Percentiles rank a stretch among this genome's conserved stretches.
phyloP scores from a whole-genome alignment of 92 coral and sea anemone genomes.

The Paramuricea clavata region DNA sequence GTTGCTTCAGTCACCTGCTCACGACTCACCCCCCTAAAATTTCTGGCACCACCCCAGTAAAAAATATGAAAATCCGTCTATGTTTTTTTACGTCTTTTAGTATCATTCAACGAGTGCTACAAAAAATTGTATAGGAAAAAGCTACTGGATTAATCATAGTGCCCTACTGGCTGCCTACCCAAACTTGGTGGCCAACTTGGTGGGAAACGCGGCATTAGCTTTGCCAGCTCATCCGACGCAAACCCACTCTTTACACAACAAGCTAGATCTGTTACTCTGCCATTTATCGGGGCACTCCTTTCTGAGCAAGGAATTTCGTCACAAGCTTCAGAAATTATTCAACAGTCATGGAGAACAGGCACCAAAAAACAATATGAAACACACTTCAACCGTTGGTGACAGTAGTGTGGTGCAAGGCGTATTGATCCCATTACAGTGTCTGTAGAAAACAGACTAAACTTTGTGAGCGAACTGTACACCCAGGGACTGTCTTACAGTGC shows the following conservation, averaged over 20 bases:
- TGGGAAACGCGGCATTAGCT: conserved; percentile 4
- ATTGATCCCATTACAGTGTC: conserved; percentile 65
- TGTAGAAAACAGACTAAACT: no score
- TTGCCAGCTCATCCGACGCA: conserved; percentile 50
- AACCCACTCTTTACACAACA: conserved; percentile 52
- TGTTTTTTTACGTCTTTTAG: no score
- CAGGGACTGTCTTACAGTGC: conserved; percentile 54
- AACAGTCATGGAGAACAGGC: conserved; percentile 51
- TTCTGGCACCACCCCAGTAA: no score
- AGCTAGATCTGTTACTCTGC: conserved; percentile 41
- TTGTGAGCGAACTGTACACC: conserved; percentile 29
- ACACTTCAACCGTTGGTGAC: conserved; percentile 49
- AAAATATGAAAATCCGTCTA: no score
- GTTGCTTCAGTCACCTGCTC: no score
- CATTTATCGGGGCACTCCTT: conserved; percentile 56
- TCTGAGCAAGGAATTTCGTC: conserved; percentile 33
- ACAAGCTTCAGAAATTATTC: conserved; percentile 53
- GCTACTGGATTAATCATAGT: conserved; percentile 54
- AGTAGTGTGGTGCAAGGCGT: conserved; percentile 53
- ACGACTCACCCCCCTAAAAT: no score
- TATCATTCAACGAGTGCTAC: no score
- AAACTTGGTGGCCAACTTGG: conserved; percentile 62
- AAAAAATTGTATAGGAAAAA: neutral
- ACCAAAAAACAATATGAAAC: conserved; percentile 49
- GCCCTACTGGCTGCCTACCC: conserved; percentile 57